These are phyloP conservation scores for Chironomus striatipennis DNA, from an alignment of 1,140 invertebrate genomes.

Conservation along the genomic window DNA sequence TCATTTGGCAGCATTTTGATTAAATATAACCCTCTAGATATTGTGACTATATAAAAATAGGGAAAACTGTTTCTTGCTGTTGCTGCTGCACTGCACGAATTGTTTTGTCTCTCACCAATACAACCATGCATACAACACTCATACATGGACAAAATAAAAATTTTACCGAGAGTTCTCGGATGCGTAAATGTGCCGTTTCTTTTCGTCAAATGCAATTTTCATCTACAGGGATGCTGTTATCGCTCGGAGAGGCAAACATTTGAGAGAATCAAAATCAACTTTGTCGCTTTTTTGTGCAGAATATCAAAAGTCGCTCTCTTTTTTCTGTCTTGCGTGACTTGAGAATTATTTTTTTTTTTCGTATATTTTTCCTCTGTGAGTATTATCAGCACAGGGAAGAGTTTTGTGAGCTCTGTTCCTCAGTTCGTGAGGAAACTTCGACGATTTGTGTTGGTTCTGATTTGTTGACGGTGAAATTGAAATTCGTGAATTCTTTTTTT, in stretches of 20 bases:
- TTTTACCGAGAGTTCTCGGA: no score
- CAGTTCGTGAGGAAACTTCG: not conserved
- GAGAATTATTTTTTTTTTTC: not conserved
- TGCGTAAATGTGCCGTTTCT: no score
- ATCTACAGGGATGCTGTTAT: not conserved
- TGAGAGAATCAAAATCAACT: not conserved
- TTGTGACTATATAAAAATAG: no score
- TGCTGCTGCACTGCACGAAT: no score
- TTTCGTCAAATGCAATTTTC: no score
- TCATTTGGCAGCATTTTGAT: no score
- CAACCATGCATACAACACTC: no score
- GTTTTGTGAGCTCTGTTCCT: not conserved
- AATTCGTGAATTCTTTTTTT: not conserved
- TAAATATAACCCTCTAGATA: no score
- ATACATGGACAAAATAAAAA: no score
- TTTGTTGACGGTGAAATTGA: not conserved
- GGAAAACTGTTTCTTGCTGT: no score
- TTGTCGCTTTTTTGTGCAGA: not conserved
- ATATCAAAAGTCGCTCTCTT: not conserved
- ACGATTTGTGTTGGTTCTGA: slow-evolving; percentile 3
- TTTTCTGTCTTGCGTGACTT: not conserved
- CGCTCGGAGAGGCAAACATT: not conserved
- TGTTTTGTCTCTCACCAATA: no score
- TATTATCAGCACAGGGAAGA: not conserved
- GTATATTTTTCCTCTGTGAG: not conserved